A percentile compares a stretch with the other conserved stretches of the same genome.
These are phyloP conservation scores for Sphaerophoria rueppellii DNA, from an alignment of 2,888 invertebrate species.

Conservation along the genomic window DNA sequence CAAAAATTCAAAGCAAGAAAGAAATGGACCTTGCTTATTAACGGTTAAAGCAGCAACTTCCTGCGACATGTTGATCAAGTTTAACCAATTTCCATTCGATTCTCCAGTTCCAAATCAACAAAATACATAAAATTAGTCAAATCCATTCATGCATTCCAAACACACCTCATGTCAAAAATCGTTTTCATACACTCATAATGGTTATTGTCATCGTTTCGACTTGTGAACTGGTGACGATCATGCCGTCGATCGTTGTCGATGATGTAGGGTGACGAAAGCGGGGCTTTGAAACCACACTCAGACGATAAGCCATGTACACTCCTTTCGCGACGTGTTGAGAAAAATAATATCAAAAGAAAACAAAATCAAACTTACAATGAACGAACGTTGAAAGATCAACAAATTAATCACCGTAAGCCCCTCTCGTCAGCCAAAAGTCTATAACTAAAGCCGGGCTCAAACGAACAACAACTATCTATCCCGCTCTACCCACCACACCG, in stretches of 20 bases:
- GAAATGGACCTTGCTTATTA: too few relatives aligned
- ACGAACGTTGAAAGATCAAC: slow-evolving; percentile 39
- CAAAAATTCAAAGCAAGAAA: too few relatives aligned
- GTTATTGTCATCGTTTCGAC: slow-evolving; percentile 39
- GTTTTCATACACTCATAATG: slow-evolving; percentile 32
- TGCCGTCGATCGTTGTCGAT: background rate
- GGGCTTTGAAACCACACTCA: slow-evolving; percentile 4
- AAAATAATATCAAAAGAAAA: slow-evolving; percentile 25
- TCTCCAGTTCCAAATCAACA: slow-evolving; percentile 38
- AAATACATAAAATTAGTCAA: slow-evolving; percentile 50
- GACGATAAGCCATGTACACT: slow-evolving; percentile 5
- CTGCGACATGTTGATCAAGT: background rate
- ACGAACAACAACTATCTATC: background rate
- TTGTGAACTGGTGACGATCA: background rate
- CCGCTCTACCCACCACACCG: background rate
- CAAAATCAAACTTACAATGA: slow-evolving; percentile 24
- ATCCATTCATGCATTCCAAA: slow-evolving; percentile 64
- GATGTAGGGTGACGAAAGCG: background rate
- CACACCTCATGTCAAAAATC: slow-evolving; percentile 50
- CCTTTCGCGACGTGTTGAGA: slow-evolving; percentile 10
- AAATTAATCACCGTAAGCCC: slow-evolving; percentile 10
- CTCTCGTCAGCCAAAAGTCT: background rate
- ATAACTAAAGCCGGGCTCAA: slow-evolving; percentile 5
- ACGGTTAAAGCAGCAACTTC: background rate
- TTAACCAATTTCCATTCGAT: background rate